These are phyloP conservation scores for Eulemur rufifrons DNA, from an alignment of 2,113 vertebrate species.

Conservation along the genomic window DNA sequence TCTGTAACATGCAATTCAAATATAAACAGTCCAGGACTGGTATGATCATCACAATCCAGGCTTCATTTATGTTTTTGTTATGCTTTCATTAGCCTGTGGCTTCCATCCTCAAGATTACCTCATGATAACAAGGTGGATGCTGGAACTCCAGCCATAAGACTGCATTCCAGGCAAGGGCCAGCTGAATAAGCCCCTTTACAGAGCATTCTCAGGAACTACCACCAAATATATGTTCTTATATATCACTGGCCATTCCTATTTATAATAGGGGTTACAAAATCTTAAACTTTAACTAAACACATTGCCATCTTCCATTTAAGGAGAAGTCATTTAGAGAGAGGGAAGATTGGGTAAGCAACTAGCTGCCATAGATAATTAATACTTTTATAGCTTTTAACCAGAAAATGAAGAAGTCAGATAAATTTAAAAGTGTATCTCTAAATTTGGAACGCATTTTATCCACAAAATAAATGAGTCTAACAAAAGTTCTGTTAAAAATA, in stretches of 20 bases:
- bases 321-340: background rate
- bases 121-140: background rate
- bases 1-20: background rate
- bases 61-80: background rate
- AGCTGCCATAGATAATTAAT: background rate
- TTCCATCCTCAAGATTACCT: background rate
- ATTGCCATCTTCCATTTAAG: background rate
- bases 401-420: background rate
- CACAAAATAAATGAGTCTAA: background rate
- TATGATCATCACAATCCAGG: background rate
- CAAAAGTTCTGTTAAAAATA: background rate
- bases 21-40: background rate
- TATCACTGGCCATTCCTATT: background rate
- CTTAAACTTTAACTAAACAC: background rate
- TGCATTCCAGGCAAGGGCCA: background rate
- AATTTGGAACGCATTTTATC: background rate
- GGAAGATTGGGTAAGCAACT: background rate
- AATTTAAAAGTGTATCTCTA: background rate
- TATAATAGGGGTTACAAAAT: background rate
- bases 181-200: background rate
- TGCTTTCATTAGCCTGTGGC: background rate
- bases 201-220: background rate
- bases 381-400: background rate
- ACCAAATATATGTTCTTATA: background rate
- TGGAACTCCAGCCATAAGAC: background rate